Percentiles rank a stretch among this genome's conserved stretches.
phyloP scores from a whole-genome alignment of 2,888 invertebrate species.

The Herminia tarsipennalis region DNA sequence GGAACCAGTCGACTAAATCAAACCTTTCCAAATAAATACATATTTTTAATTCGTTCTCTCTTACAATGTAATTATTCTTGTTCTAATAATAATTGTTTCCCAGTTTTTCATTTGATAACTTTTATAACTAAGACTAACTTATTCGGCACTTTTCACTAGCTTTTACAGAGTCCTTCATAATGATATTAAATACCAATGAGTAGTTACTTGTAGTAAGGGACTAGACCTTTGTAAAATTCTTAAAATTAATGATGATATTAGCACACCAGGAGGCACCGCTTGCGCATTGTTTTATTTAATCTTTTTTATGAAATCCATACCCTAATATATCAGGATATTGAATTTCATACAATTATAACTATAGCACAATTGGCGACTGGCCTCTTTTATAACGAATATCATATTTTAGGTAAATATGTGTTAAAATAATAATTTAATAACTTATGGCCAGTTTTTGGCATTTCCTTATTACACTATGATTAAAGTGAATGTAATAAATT shows the following conservation, averaged over 20 bases:
- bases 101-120: slow-evolving; percentile 33
- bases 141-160: slow-evolving; percentile 49
- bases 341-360: too few species aligned
- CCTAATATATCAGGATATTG: too few species aligned
- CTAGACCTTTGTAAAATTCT: not conserved
- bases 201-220: slow-evolving; percentile 8
- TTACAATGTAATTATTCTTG: slow-evolving; percentile 5
- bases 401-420: too few species aligned
- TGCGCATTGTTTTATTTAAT: too few species aligned
- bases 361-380: too few species aligned
- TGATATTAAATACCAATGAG: slow-evolving; percentile 40
- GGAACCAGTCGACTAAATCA: slow-evolving; percentile 18
- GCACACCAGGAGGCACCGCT: too few species aligned
- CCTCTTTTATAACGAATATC: too few species aligned
- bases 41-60: slow-evolving; percentile 14
- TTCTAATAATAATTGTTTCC: slow-evolving; percentile 23
- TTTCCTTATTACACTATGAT: too few species aligned
- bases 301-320: too few species aligned
- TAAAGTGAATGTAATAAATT: too few species aligned
- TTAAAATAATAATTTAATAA: too few species aligned
- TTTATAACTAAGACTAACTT: slow-evolving; percentile 34
- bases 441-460: too few species aligned
- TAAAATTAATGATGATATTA: slow-evolving; percentile 1
- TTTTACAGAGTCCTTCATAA: slow-evolving; percentile 34
- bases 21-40: slow-evolving; percentile 24